These are phyloP conservation scores for Hippolais icterina DNA, from an alignment of 2,113 vertebrate genomes.

Conservation along the genomic window DNA sequence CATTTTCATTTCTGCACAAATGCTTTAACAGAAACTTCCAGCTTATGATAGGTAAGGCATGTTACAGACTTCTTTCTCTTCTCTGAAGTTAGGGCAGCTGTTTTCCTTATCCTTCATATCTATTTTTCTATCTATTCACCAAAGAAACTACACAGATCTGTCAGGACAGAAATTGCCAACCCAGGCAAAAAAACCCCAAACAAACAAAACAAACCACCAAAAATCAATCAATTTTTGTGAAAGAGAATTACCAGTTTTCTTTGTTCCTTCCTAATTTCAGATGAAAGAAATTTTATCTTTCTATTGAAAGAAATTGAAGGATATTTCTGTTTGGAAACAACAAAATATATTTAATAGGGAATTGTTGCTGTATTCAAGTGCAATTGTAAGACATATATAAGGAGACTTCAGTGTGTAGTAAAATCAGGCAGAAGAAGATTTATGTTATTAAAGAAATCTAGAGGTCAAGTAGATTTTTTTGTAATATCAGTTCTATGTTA, in stretches of 20 bases:
- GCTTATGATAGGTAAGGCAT: neutral
- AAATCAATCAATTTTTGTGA: neutral
- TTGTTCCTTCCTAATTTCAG: neutral
- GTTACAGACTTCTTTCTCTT: neutral
- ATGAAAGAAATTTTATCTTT: neutral
- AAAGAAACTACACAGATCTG: neutral
- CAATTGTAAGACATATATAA: neutral
- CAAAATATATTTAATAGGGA: neutral
- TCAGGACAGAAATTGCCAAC: neutral
- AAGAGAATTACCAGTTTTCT: neutral
- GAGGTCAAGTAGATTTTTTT: neutral
- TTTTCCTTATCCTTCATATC: neutral
- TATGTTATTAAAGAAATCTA: neutral
- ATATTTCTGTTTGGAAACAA: neutral
- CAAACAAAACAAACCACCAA: neutral
- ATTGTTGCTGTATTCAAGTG: neutral
- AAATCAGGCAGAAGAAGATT: neutral
- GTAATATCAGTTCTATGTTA: neutral
- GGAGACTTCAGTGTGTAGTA: neutral
- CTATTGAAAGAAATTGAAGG: neutral
- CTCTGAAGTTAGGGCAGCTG: neutral
- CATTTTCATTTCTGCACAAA: neutral
- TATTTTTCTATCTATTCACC: neutral
- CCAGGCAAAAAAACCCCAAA: accelerated
- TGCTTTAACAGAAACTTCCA: neutral